Percentiles rank a stretch among this genome's conserved stretches.
Conservation (phyloP, 2,888 invertebrate genomes). For the Geophilus truncorum region DNA sequence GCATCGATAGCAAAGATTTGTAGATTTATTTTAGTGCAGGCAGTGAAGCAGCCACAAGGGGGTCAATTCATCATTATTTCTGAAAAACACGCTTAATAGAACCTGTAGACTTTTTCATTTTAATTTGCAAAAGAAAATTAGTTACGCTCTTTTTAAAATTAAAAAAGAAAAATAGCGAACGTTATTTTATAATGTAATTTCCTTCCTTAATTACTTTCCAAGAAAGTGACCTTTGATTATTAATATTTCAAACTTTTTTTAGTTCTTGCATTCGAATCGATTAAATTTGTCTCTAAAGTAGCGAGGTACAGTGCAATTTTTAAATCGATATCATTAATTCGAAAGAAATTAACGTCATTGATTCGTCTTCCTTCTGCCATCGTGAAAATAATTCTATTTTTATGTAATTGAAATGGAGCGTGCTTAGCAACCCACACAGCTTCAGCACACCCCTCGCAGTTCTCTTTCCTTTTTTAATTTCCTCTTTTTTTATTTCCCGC, state of each 20-base stretch:
- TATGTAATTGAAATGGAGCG: slow-evolving; percentile 1
- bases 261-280: no score
- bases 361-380: background rate
- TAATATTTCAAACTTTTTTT: no score
- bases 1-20: background rate
- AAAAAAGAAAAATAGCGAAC: background rate
- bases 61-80: background rate
- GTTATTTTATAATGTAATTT: no score
- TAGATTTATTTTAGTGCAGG: background rate
- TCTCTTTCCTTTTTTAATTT: slow-evolving; percentile 1
- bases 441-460: background rate
- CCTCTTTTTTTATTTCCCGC: background rate
- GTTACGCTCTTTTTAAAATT: no score
- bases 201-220: no score
- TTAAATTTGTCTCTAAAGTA: no score
- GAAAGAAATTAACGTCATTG: slow-evolving; percentile 3
- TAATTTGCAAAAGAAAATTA: background rate
- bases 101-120: background rate
- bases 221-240: no score
- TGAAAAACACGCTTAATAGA: background rate
- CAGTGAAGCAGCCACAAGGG: background rate
- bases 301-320: no score
- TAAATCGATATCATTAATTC: background rate
- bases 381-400: background rate
- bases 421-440: background rate